A percentile compares a stretch with the other conserved stretches of the same genome.
phyloP scores from a whole-genome alignment of 1,140 invertebrate species.

The Zaprionus ornatus region DNA sequence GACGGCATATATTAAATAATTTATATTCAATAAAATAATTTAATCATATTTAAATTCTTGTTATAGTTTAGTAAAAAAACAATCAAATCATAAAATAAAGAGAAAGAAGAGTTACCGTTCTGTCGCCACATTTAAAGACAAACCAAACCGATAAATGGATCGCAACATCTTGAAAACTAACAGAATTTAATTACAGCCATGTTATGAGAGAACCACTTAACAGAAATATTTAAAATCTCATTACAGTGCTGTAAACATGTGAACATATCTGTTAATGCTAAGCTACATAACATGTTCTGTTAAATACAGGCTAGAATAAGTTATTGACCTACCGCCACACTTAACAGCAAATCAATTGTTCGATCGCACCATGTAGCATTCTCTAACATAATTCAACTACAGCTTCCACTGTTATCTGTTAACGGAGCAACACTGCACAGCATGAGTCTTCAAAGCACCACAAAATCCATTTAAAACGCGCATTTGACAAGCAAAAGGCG shows the following conservation, averaged over 20 bases:
- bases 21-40: neutral
- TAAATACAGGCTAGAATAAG: neutral
- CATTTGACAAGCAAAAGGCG: constrained; percentile 63
- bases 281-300: neutral
- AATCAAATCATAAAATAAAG: too few species aligned
- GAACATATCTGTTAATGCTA: too few species aligned
- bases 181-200: neutral
- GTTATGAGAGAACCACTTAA: neutral
- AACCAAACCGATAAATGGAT: neutral
- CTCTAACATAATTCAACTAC: neutral
- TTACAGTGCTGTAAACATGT: neutral
- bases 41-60: neutral
- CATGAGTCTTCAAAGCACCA: neutral
- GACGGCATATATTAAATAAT: neutral
- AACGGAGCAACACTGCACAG: neutral
- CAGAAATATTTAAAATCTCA: neutral
- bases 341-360: neutral
- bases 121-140: neutral
- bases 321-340: neutral
- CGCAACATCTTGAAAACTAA: neutral
- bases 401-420: neutral
- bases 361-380: neutral
- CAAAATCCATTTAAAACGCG: constrained; percentile 30
- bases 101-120: neutral
- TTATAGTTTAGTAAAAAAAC: neutral